Conservation (phyloP, 2,113 vertebrate species). For the Silurus asotus region DNA sequence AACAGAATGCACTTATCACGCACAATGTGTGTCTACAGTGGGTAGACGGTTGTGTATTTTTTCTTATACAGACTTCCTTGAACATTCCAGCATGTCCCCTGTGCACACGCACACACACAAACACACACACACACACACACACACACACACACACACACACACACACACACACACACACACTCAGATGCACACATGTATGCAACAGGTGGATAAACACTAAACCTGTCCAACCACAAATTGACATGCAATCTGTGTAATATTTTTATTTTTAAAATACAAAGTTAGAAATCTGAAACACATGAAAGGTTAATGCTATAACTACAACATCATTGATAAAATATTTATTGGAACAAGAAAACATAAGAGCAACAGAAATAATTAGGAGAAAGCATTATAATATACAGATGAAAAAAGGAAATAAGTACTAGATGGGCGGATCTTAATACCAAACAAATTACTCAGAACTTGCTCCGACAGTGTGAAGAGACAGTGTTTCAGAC, state of each 20-base stretch:
- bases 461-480: conserved; percentile 8
- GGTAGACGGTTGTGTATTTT: conserved; percentile 29
- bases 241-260: background rate
- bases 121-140: background rate
- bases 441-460: conserved; percentile 44
- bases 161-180: background rate
- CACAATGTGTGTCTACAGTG: background rate
- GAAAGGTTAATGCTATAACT: background rate
- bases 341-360: conserved; percentile 3
- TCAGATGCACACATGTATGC: background rate
- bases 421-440: conserved; percentile 63
- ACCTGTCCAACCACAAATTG: conserved; percentile 55
- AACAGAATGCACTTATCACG: background rate
- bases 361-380: background rate
- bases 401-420: conserved; percentile 45
- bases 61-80: background rate
- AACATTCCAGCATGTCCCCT: conserved; percentile 27
- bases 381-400: background rate
- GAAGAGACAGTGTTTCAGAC: conserved; percentile 35
- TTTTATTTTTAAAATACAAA: conserved; percentile 20
- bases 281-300: background rate
- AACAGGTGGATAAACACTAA: conserved; percentile 24
- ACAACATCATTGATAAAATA: background rate
- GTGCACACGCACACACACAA: background rate
- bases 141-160: conserved; percentile 13